Evolutionary conservation across 2,888 invertebrate species (phyloP), one percentile per base, ranked within the genome.

Genomic region (Tetragonula carbonaria): DNA sequence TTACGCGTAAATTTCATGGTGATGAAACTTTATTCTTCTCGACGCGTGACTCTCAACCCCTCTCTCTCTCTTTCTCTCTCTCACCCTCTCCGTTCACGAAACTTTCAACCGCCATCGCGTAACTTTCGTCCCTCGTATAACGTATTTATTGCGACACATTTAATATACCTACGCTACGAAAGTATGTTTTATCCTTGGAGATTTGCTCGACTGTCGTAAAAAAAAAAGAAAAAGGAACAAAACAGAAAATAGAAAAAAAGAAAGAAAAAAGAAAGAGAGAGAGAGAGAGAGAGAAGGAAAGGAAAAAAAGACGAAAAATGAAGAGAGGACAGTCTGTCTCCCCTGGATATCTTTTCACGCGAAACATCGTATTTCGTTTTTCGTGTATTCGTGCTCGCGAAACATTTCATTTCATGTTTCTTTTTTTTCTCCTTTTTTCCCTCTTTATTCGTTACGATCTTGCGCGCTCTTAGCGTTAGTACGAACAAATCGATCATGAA

Each of bases 131-230:
- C 38, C 62, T 50, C 55, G 72, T 68, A 63, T 50, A 62, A 68
- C 55, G n/a, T 82, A 84, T 84, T 77, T 84, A 84, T 84, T 84
- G 78, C 74, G 78, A 84, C 84, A 84, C 84, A 75, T 84, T 84
- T 84, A 84, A 78, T 55, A 62, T 84, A 84, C 57, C 78, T 84
- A 84, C 23, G 45, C 78, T 84, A 84, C 2, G 50, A 65, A 78
- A 71, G 70, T 84, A 78, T 28, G 59, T 63, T 66, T 82, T 67
- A 81, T 57, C 70, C 38, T 74, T 80, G 50, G 63, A 80, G 38
- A 68, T 73, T 50, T 57, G 28, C 28, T 14, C 16, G 67, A 62
- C 53, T 57, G 50, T 62, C 33, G 33, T 8, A 23, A 59, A 16
- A 2, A 11, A 4, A 50, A 45, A 33, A 4, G n/a, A 38, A n/a